phyloP scores from a whole-genome alignment of 2,113 vertebrate species.

The Sinocyclocheilus grahami region DNA sequence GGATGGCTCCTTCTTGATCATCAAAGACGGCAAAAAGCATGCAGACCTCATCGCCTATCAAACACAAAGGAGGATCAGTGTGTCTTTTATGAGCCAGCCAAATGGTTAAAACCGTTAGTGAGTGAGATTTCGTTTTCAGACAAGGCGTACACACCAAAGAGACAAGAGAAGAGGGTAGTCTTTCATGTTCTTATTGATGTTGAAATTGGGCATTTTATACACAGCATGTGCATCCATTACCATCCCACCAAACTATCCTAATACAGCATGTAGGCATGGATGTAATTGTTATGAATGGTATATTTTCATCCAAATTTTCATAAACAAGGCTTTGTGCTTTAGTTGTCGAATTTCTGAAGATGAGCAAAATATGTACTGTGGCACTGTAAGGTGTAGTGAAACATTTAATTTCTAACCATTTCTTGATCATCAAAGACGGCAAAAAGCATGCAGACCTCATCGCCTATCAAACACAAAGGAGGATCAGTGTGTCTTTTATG shows the following conservation, averaged over 20 bases:
- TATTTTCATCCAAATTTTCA: background rate
- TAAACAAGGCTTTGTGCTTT: background rate
- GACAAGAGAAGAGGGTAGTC: background rate
- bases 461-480: slow-evolving; percentile 16
- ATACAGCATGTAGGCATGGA: background rate
- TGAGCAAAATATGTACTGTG: too few species aligned
- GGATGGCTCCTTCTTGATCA: slow-evolving; percentile 1
- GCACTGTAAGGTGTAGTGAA: too few species aligned
- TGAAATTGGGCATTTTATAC: slow-evolving; percentile 45
- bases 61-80: background rate
- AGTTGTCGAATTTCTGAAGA: too few species aligned
- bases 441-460: slow-evolving; percentile 18
- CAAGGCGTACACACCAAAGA: slow-evolving; percentile 17
- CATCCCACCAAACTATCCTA: background rate
- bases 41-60: slow-evolving; percentile 25
- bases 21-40: slow-evolving; percentile 17
- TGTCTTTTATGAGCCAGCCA: slow-evolving; percentile 28
- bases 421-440: slow-evolving; percentile 32
- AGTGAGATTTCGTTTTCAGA: background rate
- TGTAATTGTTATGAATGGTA: background rate
- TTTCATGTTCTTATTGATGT: slow-evolving; percentile 52
- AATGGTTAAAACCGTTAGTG: slow-evolving; percentile 4
- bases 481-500: slow-evolving; percentile 13
- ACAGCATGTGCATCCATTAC: slow-evolving; percentile 24
- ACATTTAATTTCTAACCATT: background rate